Conservation (phyloP, 2,888 invertebrate species). For the Nasonovia ribisnigri region DNA sequence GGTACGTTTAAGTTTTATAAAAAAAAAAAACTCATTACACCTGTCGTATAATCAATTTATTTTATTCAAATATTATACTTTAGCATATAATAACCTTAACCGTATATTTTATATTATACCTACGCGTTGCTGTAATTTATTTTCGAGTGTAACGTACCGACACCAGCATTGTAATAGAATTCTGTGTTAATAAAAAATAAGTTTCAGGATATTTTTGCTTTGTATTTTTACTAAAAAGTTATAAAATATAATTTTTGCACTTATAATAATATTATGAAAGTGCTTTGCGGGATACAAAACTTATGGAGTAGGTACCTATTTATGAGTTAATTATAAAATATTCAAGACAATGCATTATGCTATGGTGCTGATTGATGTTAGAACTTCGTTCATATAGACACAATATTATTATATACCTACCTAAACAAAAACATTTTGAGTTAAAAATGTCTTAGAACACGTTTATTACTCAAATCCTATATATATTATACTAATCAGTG, state of each 20-base stretch:
- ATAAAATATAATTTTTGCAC: not conserved
- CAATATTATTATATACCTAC: not conserved
- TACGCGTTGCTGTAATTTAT: not conserved
- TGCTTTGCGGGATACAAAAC: not conserved
- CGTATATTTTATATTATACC: not conserved
- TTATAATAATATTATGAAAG: not conserved
- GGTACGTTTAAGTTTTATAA: not conserved
- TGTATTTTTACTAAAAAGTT: not conserved
- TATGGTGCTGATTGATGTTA: not conserved
- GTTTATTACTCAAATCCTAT: not conserved
- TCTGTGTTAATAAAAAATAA: not conserved
- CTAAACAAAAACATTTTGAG: not conserved
- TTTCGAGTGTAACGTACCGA: not conserved
- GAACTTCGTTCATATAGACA: not conserved
- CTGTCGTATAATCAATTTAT: not conserved
- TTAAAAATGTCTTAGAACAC: not conserved
- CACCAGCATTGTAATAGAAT: not conserved
- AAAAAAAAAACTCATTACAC: not conserved
- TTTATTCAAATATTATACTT: not conserved
- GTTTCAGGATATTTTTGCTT: not conserved
- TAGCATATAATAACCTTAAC: not conserved
- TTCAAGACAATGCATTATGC: not conserved
- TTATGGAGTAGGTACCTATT: not conserved
- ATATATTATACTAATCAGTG: not conserved
- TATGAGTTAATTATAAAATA: not conserved